Percentiles rank a stretch among this genome's conserved stretches.
These are phyloP conservation scores for Andrena cerasifolii DNA, from an alignment of 1,140 invertebrate species.

Conservation along the genomic window DNA sequence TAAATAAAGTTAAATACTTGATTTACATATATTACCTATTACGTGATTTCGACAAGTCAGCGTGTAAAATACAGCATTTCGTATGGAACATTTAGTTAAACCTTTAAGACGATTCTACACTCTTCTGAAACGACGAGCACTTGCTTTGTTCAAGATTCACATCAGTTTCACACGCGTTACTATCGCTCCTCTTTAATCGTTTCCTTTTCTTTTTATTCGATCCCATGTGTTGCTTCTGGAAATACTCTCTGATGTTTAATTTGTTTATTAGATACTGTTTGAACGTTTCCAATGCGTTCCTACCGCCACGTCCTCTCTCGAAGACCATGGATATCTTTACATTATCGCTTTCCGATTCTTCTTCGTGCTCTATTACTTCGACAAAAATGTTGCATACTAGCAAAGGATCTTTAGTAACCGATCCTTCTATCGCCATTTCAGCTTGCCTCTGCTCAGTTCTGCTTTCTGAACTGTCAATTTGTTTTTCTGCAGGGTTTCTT, in stretches of 20 bases:
- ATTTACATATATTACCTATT: slow-evolving; percentile 78
- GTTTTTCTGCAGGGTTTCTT: slow-evolving; percentile 8
- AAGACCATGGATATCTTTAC: slow-evolving; percentile 71
- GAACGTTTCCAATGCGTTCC: slow-evolving; percentile 71
- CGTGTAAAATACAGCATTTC: slow-evolving; percentile 77
- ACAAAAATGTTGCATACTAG: slow-evolving; percentile 59
- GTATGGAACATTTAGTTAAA: slow-evolving; percentile 61
- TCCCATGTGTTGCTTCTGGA: slow-evolving; percentile 43
- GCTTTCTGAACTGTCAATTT: not conserved
- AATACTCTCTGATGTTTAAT: slow-evolving; percentile 66
- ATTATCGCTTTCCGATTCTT: slow-evolving; percentile 32
- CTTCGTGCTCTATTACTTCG: slow-evolving; percentile 24
- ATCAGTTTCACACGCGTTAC: not conserved
- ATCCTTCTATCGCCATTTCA: not conserved
- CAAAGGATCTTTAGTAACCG: slow-evolving; percentile 39
- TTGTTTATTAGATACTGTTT: slow-evolving; percentile 76
- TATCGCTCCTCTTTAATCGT: slow-evolving; percentile 24
- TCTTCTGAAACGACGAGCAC: not conserved
- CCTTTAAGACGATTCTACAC: not conserved
- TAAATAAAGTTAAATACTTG: slow-evolving; percentile 78
- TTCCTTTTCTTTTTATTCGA: slow-evolving; percentile 62
- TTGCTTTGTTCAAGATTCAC: not conserved
- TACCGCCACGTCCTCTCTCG: slow-evolving; percentile 71
- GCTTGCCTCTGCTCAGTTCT: not conserved
- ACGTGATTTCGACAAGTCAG: slow-evolving; percentile 72